Base-by-base conservation (phyloP, 2,888 invertebrate species). In the Hypena proboscidalis region DNA sequence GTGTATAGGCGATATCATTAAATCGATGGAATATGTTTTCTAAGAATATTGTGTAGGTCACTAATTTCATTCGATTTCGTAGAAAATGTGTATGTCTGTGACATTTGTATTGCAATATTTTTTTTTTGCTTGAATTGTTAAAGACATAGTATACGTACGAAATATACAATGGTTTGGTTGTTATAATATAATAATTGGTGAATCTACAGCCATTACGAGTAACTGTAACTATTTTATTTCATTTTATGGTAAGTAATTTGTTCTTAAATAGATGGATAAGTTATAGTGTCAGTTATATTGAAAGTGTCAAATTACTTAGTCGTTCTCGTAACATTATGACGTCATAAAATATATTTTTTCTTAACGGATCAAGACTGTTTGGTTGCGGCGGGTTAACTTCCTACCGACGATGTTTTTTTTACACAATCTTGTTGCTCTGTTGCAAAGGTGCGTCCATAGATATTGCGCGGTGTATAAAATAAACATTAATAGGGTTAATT, bases 401-500 rank as follows among this genome's bases (percentile, higher is more conserved):
- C 90, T 90, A 90, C 90, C 89, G 89, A 83, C 87, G 85, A 85
- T 88, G 89, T 90, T 90, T 90, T 89, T 40, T 90, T 88, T 89
- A 88, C 88, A 90, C 88, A 89, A 89, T 90, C 90, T 88, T 90
- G 89, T 88, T 86, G 89, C 88, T 87, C 77, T 76, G 53, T 46
- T 53, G 70, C 82, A 83, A 86, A 72, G 88, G 72, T 66, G 70
- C 67, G 76, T 82, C 67, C 78, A 89, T 72, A 80, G 49, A 60
- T 37, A 55, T 39, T 47, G 27, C 46, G 31, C 48, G 34, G 34
- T 48, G 40, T 29, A 58, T 30, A 53, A 40, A 39, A 35, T 19
- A 29, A 22, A 43, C 15, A 17, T 23, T 14, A 21, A 29, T 42
- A 11, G 15, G 4, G 23, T 35, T 33, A 26, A 23, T 14, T 25